phyloP scores from a whole-genome alignment of 2,113 vertebrate species.

The Craseonycteris thonglongyai region DNA sequence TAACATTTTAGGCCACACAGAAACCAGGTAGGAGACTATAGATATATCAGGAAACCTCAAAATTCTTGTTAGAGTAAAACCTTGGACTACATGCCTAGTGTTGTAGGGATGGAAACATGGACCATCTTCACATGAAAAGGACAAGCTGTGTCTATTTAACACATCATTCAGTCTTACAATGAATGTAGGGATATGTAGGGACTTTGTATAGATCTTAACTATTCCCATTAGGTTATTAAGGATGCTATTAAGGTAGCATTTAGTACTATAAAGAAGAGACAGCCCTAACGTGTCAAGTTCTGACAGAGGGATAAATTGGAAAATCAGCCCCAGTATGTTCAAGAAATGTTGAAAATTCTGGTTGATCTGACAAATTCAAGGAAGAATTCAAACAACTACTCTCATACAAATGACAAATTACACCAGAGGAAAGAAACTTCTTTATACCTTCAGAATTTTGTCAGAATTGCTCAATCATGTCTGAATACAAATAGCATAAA shows the following conservation, averaged over 20 bases:
- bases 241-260: neutral
- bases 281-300: neutral
- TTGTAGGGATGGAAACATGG: neutral
- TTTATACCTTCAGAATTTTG: conserved; percentile 30
- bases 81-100: neutral
- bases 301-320: neutral
- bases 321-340: conserved; percentile 13
- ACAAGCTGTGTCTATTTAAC: neutral
- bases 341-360: conserved; percentile 37
- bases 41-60: neutral
- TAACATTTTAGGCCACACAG: neutral
- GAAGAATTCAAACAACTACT: conserved; percentile 46
- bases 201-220: neutral
- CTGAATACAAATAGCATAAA: conserved; percentile 22
- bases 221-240: neutral
- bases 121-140: neutral
- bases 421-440: conserved; percentile 18
- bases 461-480: conserved; percentile 53
- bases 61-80: neutral
- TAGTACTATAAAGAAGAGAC: neutral
- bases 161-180: neutral
- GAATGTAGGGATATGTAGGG: neutral
- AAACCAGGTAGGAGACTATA: neutral
- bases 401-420: conserved; percentile 53
- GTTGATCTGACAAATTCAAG: conserved; percentile 51